Conservation (phyloP, 2,113 vertebrate genomes). For the Leptobrachium leishanense region DNA sequence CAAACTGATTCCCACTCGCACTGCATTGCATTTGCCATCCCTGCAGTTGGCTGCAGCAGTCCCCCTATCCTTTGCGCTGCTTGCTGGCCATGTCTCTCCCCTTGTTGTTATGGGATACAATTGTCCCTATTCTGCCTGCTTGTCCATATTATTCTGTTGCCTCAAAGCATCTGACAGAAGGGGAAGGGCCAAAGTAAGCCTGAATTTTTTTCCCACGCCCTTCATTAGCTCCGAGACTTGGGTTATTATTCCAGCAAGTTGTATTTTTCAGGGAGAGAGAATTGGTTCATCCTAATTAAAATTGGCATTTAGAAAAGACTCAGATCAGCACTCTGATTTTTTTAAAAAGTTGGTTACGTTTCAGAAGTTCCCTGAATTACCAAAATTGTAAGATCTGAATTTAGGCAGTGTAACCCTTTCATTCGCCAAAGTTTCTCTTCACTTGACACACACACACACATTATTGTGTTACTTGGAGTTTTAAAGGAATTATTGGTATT, state of each 20-base stretch:
- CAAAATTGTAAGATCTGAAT: too few relatives aligned
- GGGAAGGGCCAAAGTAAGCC: constrained; percentile 19
- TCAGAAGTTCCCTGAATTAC: too few relatives aligned
- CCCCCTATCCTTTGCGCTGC: background rate
- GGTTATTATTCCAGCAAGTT: constrained; percentile 23
- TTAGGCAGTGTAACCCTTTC: too few relatives aligned
- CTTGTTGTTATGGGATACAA: constrained; percentile 39
- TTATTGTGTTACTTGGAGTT: too few relatives aligned
- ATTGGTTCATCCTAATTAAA: constrained; percentile 37
- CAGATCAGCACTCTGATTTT: constrained; percentile 9
- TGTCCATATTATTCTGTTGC: constrained; percentile 18
- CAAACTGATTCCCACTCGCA: background rate
- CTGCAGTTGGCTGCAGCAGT: background rate
- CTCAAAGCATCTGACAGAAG: constrained; percentile 23
- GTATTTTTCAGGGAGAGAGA: background rate
- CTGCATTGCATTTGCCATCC: background rate
- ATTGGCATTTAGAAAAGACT: constrained; percentile 1
- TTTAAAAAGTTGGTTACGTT: background rate
- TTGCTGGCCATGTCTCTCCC: constrained; percentile 1
- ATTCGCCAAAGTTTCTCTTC: too few relatives aligned
- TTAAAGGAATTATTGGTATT: too few relatives aligned
- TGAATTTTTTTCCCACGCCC: constrained; percentile 40
- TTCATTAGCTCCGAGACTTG: constrained; percentile 25
- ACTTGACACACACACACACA: too few relatives aligned
- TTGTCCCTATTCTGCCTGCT: constrained; percentile 25